A percentile compares a stretch with the other conserved stretches of the same genome.
Evolutionary conservation across 2,888 invertebrate species (phyloP).

Genomic region (Nephrotoma appendiculata): DNA sequence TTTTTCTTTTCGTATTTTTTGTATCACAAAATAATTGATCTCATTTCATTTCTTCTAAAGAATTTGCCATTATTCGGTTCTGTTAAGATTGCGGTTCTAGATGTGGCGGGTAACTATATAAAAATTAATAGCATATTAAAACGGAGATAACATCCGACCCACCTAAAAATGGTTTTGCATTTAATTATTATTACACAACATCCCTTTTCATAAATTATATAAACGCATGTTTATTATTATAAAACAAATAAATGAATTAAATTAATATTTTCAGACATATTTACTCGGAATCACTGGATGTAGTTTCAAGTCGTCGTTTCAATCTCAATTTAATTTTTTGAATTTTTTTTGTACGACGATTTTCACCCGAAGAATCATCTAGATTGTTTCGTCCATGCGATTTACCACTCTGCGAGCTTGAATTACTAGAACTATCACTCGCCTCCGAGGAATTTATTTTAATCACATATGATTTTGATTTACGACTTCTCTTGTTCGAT

Average conservation of each 20-base stretch:
- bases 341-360: not conserved
- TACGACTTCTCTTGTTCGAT: not conserved
- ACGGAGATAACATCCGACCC: not conserved
- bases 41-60: too few species aligned
- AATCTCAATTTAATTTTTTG: not conserved
- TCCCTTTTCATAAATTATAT: not conserved
- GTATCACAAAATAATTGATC: too few species aligned
- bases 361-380: not conserved
- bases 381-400: not conserved
- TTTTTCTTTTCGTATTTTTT: too few species aligned
- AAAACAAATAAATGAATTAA: not conserved
- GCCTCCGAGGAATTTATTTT: not conserved
- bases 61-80: too few species aligned
- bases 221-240: not conserved
- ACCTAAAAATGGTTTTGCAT: not conserved
- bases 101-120: not conserved
- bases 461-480: not conserved
- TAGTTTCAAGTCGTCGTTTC: not conserved
- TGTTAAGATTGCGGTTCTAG: not conserved
- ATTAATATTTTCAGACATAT: not conserved
- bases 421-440: not conserved
- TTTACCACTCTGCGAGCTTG: not conserved
- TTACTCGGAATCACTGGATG: not conserved
- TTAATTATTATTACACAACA: not conserved
- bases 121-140: not conserved